A percentile compares a stretch with the other conserved stretches of the same genome.
Evolutionary conservation across 2,797 vertebrate genomes (phyloP).

Genomic region (Borostomias antarcticus): DNA sequence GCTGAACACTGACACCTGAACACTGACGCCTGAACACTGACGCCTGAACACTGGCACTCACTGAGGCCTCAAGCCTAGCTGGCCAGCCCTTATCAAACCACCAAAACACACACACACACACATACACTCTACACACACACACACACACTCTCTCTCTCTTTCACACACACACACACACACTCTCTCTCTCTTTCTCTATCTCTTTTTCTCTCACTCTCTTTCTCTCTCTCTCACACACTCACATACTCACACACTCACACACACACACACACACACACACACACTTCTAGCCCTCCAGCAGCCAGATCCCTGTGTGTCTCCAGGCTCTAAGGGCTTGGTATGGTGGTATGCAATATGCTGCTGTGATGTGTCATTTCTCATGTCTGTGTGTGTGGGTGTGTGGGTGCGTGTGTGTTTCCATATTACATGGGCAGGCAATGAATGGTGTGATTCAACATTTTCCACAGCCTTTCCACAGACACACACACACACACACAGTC

Average conservation of each 20-base stretch:
- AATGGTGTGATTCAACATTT: slow-evolving; percentile 47
- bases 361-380: slow-evolving; percentile 51
- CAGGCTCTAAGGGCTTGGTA: slow-evolving; percentile 39
- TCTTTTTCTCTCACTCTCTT: not conserved
- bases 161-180: not conserved
- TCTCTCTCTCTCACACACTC: not conserved
- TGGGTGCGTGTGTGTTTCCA: slow-evolving; percentile 38
- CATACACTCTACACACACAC: no score
- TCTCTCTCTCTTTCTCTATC: not conserved
- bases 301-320: slow-evolving; percentile 34
- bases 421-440: slow-evolving; percentile 43
- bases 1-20: no score
- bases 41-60: no score
- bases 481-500: slow-evolving; percentile 65
- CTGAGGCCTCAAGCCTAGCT: no score
- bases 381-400: slow-evolving; percentile 4
- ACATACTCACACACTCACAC: not conserved
- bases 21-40: no score
- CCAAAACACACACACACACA: not conserved
- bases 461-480: slow-evolving; percentile 52
- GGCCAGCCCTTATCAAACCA: no score
- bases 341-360: slow-evolving; percentile 46
- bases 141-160: not conserved
- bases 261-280: slow-evolving; percentile 13
- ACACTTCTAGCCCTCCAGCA: slow-evolving; percentile 24